Evolutionary conservation across 2,113 vertebrate genomes (phyloP).

Genomic region (Aramus guarauna): DNA sequence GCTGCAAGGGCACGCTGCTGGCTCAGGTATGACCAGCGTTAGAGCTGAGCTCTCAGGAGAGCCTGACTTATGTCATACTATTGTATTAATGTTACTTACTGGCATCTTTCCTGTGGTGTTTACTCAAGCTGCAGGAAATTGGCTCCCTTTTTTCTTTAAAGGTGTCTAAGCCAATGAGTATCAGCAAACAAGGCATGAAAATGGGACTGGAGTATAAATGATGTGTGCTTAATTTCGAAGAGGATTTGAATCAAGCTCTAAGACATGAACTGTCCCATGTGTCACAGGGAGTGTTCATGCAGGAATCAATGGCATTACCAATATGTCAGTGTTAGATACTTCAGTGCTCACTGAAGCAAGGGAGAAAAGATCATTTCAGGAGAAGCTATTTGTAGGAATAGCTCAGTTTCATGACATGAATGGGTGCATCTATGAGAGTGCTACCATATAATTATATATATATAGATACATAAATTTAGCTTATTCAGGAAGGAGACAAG

Average conservation of each 20-base stretch:
- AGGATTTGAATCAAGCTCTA: background rate
- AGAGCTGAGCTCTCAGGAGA: background rate
- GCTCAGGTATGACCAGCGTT: background rate
- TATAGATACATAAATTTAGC: background rate
- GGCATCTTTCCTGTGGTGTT: background rate
- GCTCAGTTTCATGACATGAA: background rate
- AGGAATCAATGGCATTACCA: background rate
- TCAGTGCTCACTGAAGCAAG: background rate
- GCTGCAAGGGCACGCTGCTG: background rate
- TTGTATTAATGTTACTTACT: background rate
- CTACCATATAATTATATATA: background rate
- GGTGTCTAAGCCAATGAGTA: background rate
- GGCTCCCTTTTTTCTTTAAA: background rate
- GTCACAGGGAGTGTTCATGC: background rate
- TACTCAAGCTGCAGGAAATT: background rate
- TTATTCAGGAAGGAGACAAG: background rate
- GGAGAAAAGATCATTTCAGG: background rate
- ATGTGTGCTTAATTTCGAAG: background rate
- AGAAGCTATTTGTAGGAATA: background rate
- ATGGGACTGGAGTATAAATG: background rate
- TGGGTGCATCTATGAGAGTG: background rate
- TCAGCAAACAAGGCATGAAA: background rate
- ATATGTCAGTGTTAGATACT: background rate
- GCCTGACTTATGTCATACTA: background rate
- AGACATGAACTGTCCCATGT: background rate